phyloP scores from a whole-genome alignment of 1,140 invertebrate genomes.

The Bombyx mandarina region DNA sequence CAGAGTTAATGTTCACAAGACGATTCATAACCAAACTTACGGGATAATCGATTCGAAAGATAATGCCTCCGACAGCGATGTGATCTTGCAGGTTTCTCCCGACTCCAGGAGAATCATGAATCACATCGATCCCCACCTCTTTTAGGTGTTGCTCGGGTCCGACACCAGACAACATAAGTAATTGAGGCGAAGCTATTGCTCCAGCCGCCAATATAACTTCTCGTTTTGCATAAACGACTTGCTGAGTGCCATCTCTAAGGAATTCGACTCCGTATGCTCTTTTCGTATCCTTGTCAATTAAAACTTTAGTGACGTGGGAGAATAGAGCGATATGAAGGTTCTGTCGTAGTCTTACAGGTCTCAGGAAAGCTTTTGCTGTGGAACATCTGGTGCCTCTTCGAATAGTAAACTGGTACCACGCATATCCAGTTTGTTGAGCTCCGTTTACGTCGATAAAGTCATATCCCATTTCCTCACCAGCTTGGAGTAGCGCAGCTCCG shows the following conservation, averaged over 20 bases:
- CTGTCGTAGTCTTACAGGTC: conserved; percentile 79
- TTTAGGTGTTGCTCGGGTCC: conserved; percentile 81
- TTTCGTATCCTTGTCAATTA: conserved; percentile 80
- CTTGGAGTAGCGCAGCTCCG: conserved; percentile 87
- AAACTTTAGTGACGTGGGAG: conserved; percentile 81
- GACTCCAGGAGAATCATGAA: conserved; percentile 81
- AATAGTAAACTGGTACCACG: conserved; percentile 87
- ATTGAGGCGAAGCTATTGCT: conserved; percentile 82
- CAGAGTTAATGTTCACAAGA: conserved; percentile 83
- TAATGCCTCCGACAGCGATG: conserved; percentile 83
- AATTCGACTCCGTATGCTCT: conserved; percentile 85
- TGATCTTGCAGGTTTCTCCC: conserved; percentile 90
- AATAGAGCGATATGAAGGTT: conserved; percentile 84
- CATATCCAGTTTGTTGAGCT: conserved; percentile 85
- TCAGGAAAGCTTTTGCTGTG: conserved; percentile 84
- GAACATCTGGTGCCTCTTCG: conserved; percentile 83
- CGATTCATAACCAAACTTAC: conserved; percentile 82
- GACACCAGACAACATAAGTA: conserved; percentile 89
- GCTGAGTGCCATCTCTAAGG: conserved; percentile 75
- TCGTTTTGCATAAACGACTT: conserved; percentile 78
- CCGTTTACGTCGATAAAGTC: conserved; percentile 85
- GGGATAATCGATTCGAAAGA: conserved; percentile 85
- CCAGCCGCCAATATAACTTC: conserved; percentile 88
- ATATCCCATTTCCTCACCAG: conserved; percentile 92
- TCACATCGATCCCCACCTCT: conserved; percentile 76